These are phyloP conservation scores for Noctua fimbriata DNA, from an alignment of 2,888 invertebrate genomes.

Conservation along the genomic window DNA sequence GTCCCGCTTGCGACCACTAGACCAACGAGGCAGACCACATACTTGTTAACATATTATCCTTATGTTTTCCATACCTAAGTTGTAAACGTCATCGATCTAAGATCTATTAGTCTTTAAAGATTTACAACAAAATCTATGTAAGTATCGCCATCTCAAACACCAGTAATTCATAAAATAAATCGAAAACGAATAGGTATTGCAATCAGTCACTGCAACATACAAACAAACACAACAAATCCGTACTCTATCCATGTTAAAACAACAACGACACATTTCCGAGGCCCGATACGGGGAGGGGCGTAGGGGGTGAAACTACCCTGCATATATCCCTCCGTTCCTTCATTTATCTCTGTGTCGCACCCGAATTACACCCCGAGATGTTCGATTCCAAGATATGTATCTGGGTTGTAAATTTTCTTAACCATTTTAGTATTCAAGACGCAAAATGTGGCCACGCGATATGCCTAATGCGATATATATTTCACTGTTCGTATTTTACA, in stretches of 20 bases:
- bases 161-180: constrained; percentile 22
- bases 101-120: neutral
- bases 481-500: constrained; percentile 60
- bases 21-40: no score
- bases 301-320: constrained; percentile 69
- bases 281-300: constrained; percentile 66
- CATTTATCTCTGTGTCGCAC: constrained; percentile 80
- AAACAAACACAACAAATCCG: constrained; percentile 62
- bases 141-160: neutral
- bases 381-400: constrained; percentile 83
- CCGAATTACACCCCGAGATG: constrained; percentile 81
- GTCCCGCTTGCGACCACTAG: no score
- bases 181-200: constrained; percentile 22
- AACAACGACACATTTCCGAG: constrained; percentile 72
- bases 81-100: neutral
- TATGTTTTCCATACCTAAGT: neutral
- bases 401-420: constrained; percentile 85
- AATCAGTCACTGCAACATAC: constrained; percentile 47
- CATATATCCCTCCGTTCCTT: constrained; percentile 66
- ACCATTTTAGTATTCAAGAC: constrained; percentile 82
- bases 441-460: constrained; percentile 76
- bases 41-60: no score
- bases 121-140: neutral
- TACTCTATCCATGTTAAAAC: constrained; percentile 65
- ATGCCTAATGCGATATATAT: constrained; percentile 77